phyloP scores from a whole-genome alignment of 2,797 vertebrate species.

The Scarus forsteni region DNA sequence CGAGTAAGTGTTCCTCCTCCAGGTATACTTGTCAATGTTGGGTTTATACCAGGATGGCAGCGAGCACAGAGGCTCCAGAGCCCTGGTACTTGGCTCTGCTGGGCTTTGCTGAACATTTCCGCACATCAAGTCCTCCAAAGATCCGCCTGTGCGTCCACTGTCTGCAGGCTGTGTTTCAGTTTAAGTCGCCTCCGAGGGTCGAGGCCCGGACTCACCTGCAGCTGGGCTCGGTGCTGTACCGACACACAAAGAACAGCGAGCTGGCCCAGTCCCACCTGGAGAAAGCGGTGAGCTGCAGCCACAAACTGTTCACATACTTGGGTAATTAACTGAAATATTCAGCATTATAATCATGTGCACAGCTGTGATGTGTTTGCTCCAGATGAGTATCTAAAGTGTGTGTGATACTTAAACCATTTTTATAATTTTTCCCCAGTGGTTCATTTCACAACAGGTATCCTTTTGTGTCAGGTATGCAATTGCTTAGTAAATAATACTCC shows the following conservation, averaged over 20 bases:
- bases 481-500: too few species aligned
- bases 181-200: conserved; percentile 90
- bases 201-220: conserved; percentile 94
- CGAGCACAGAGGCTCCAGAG: conserved; percentile 84
- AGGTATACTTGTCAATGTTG: not conserved
- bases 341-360: not conserved
- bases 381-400: not conserved
- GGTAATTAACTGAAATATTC: too few species aligned
- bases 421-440: conserved; percentile 64
- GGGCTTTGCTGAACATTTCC: conserved; percentile 93
- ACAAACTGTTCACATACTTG: too few species aligned
- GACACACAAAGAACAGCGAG: conserved; percentile 94
- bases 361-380: not conserved
- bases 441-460: conserved; percentile 81
- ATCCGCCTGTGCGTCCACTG: conserved; percentile 93
- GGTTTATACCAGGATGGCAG: conserved; percentile 73
- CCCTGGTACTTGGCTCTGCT: conserved; percentile 92
- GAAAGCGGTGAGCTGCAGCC: conserved; percentile 86
- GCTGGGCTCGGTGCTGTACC: conserved; percentile 92
- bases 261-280: conserved; percentile 92
- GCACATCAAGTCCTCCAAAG: conserved; percentile 92
- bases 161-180: conserved; percentile 92
- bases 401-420: conserved; percentile 14
- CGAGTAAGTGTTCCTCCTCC: not conserved
- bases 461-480: conserved; percentile 37